Evolutionary conservation across 2,888 invertebrate genomes (phyloP), one percentile per base, ranked within the genome.

Genomic region (Drosophila atroscutellata): DNA sequence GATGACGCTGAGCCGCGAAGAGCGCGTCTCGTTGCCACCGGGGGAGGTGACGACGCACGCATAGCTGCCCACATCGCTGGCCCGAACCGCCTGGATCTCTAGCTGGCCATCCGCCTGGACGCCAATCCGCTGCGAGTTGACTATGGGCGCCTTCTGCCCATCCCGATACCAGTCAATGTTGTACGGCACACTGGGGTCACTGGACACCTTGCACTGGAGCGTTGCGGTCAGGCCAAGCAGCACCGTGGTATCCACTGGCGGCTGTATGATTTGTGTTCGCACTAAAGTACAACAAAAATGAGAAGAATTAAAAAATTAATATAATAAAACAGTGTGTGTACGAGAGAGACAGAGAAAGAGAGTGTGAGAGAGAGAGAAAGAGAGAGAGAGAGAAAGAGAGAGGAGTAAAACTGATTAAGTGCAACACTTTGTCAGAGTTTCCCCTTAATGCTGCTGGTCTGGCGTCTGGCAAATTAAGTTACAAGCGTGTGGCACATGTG

Each of bases 21-120:
- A 95, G 54, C 98, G 95, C 28, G 97, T 97, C 93, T 99, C 98
- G 92, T 98, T 98, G 63, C 99, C 99, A 45, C 98, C 98, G 24
- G 97, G 95, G 56, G 98, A 98, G 78, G 96, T 95, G 47, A 99
- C 93, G 72, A 97, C 95, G 92, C 99, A 99, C 50, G 96, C 96
- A 94, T 99, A 99, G 76, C 96, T 95, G 57, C 99, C 99, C 56
- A 98, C 99, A 93, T 99, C 99, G 59, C 97, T 96, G 2, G 98
- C 97, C 71, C 98, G 94, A 57, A 97, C 98, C 30, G 98, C 97
- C 80, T 96, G 95, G 80, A 98, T 98, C 92, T 96, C 96, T 80
- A 99, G 93, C 28, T 97, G 97, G 8, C 98, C 98, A 91, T 98
- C 97, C 39, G 94, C 94, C 71, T 95, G 95, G 81, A 97, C 95